phyloP scores from a whole-genome alignment of 2,888 invertebrate genomes.

The Eutolmus rufibarbis region DNA sequence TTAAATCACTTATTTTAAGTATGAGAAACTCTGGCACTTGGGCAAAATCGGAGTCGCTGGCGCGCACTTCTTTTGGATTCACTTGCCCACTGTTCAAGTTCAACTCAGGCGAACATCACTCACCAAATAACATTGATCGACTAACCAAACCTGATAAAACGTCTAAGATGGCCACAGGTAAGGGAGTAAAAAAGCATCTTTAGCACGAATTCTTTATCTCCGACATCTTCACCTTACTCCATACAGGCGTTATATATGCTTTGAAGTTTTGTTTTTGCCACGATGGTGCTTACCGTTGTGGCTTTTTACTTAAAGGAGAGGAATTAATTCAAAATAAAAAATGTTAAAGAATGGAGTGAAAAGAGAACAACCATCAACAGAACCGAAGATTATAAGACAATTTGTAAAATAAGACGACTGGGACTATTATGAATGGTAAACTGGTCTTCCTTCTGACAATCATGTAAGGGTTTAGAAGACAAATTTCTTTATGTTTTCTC shows the following conservation, averaged over 20 bases:
- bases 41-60: neutral
- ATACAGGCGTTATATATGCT: conserved; percentile 19
- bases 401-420: conserved; percentile 19
- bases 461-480: neutral
- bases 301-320: conserved; percentile 6
- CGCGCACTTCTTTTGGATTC: neutral
- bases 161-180: conserved; percentile 23
- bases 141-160: conserved; percentile 43
- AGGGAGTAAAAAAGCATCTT: conserved; percentile 20
- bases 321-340: conserved; percentile 32
- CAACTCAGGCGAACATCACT: conserved; percentile 43
- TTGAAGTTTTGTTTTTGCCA: neutral
- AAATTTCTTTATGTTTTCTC: neutral
- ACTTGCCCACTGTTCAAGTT: neutral
- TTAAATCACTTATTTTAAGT: neutral
- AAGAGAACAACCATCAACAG: conserved; percentile 19
- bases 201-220: conserved; percentile 16
- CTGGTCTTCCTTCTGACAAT: conserved; percentile 27
- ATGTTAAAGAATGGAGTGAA: conserved; percentile 21
- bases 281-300: conserved; percentile 15
- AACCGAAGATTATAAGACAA: conserved; percentile 7
- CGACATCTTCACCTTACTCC: neutral
- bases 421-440: conserved; percentile 23
- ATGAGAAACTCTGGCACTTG: neutral
- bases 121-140: conserved; percentile 46